These are phyloP conservation scores for Cephalopholis sonnerati DNA, from an alignment of 2,113 vertebrate genomes.

Conservation along the genomic window DNA sequence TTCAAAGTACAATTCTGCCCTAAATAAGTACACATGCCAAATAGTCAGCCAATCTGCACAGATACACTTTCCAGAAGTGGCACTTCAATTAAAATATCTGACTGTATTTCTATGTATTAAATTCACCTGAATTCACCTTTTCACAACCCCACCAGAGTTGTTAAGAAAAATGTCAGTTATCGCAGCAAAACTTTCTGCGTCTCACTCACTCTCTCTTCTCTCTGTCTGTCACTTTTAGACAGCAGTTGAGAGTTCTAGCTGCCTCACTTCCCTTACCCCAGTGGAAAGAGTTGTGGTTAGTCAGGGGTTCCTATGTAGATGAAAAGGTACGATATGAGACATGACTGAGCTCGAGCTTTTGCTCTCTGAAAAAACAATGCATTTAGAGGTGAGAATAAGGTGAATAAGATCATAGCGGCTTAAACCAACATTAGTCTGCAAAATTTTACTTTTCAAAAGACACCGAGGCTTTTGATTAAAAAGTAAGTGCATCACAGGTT, in stretches of 20 bases:
- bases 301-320: conserved; percentile 82
- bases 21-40: neutral
- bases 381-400: conserved; percentile 7
- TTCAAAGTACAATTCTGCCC: too few relatives aligned
- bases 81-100: neutral
- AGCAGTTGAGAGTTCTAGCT: conserved; percentile 9
- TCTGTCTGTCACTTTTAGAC: conserved; percentile 25
- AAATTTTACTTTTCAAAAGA: neutral
- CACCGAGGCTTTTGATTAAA: neutral
- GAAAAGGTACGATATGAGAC: conserved; percentile 66
- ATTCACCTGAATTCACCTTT: neutral
- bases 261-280: conserved; percentile 73
- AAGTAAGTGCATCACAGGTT: neutral
- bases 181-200: too few relatives aligned
- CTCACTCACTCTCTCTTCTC: neutral
- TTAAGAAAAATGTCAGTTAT: neutral
- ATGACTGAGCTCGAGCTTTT: conserved; percentile 50
- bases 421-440: neutral
- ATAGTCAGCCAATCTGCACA: neutral
- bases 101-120: neutral
- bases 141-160: neutral
- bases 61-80: neutral
- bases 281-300: conserved; percentile 87
- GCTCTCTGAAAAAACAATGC: neutral
- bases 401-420: neutral